Evolutionary conservation across 2,888 invertebrate genomes (phyloP).

Genomic region (Limenitis camilla): DNA sequence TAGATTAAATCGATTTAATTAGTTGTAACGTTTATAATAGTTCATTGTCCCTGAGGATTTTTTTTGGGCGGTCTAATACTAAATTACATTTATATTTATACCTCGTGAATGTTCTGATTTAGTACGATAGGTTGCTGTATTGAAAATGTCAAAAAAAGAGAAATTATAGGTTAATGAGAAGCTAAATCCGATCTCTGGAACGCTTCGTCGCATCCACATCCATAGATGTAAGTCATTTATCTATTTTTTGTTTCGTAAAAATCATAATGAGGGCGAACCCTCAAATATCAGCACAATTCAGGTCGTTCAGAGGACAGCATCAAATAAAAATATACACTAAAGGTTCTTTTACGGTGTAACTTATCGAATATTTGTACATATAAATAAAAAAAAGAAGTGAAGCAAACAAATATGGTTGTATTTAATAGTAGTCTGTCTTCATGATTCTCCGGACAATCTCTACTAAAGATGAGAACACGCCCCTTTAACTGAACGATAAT

Average conservation of each 20-base stretch:
- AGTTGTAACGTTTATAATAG: constrained; percentile 31
- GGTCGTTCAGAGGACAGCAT: too few relatives aligned
- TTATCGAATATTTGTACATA: too few relatives aligned
- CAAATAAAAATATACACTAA: too few relatives aligned
- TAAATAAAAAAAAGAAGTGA: too few relatives aligned
- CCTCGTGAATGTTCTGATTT: constrained; percentile 43
- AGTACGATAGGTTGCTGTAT: constrained; percentile 54
- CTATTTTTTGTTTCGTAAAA: constrained; percentile 31
- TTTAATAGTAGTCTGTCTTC: too few relatives aligned
- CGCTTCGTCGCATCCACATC: constrained; percentile 26
- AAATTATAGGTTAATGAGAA: constrained; percentile 40
- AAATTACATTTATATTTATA: constrained; percentile 45
- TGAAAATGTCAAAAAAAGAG: constrained; percentile 39
- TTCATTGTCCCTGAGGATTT: constrained; percentile 15
- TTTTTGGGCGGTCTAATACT: constrained; percentile 22
- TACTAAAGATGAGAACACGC: too few relatives aligned
- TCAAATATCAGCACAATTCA: too few relatives aligned
- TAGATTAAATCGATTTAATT: constrained; percentile 45
- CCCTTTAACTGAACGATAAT: too few relatives aligned
- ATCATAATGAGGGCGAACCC: constrained; percentile 2
- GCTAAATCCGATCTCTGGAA: constrained; percentile 34
- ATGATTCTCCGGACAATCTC: too few relatives aligned
- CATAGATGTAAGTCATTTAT: constrained; percentile 28
- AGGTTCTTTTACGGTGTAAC: too few relatives aligned
- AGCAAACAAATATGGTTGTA: too few relatives aligned